phyloP scores from a whole-genome alignment of 2,888 invertebrate species.

The Drosophila quinaria region DNA sequence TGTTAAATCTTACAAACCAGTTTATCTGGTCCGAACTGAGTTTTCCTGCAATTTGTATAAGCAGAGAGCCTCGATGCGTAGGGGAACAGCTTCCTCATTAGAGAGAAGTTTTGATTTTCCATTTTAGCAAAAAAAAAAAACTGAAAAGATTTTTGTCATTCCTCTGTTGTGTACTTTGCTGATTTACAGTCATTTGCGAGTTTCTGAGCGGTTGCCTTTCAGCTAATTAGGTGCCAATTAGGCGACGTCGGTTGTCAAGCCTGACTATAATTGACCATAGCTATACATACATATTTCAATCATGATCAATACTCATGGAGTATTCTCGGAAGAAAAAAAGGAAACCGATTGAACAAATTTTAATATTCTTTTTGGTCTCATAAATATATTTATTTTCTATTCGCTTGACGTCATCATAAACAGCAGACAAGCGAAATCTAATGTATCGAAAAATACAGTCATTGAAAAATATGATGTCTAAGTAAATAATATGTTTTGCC shows the following conservation, averaged over 20 bases:
- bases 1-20: constrained; percentile 57
- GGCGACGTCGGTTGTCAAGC: constrained; percentile 31
- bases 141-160: constrained; percentile 23
- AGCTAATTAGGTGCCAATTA: constrained; percentile 65
- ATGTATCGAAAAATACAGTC: background rate
- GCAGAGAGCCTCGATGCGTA: constrained; percentile 12
- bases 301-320: constrained; percentile 9
- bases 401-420: constrained; percentile 14
- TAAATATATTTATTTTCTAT: constrained; percentile 3
- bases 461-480: background rate
- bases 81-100: constrained; percentile 65
- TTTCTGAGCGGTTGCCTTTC: constrained; percentile 14
- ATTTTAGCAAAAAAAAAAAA: constrained; percentile 9
- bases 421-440: background rate
- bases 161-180: constrained; percentile 34
- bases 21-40: constrained; percentile 68
- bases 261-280: constrained; percentile 19
- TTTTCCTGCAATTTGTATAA: constrained; percentile 43
- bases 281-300: constrained; percentile 2
- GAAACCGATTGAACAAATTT: background rate
- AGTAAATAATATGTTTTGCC: background rate
- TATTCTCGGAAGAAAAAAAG: background rate
- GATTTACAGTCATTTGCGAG: constrained; percentile 38
- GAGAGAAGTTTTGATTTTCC: constrained; percentile 59
- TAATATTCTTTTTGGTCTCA: background rate